phyloP scores from a whole-genome alignment of 30 jellyfish, hydroid and myxozoan species.

The Hydra vulgaris region DNA sequence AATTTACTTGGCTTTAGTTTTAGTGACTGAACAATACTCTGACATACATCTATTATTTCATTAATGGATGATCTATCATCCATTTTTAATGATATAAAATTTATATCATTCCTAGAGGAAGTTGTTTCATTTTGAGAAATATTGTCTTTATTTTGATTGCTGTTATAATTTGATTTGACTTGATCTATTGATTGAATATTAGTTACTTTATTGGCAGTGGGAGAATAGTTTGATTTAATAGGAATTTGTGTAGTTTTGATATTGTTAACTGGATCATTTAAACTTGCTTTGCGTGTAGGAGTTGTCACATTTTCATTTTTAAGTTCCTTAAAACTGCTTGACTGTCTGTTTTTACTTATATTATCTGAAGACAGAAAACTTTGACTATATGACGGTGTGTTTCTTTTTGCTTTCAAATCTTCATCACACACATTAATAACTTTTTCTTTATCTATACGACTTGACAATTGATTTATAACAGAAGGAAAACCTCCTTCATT shows the following conservation, averaged over 20 bases:
- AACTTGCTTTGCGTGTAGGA: neutral
- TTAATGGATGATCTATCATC: constrained; percentile 3
- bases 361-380: neutral
- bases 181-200: neutral
- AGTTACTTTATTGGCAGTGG: neutral
- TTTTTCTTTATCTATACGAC: too few species aligned
- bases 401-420: too few species aligned
- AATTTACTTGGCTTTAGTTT: neutral
- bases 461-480: too few species aligned
- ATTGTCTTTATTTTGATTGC: neutral
- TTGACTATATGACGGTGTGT: too few species aligned
- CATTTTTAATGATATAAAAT: neutral
- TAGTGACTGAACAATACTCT: constrained; percentile 7
- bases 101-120: neutral
- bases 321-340: neutral
- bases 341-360: neutral
- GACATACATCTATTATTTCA: constrained; percentile 12
- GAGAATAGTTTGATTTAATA: neutral
- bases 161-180: neutral
- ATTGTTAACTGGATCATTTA: neutral
- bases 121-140: neutral
- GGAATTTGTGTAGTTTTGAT: neutral
- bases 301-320: neutral
- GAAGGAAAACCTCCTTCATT: too few species aligned
- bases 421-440: too few species aligned